A percentile compares a stretch with the other conserved stretches of the same genome.
Evolutionary conservation across 1,140 invertebrate species (phyloP).

Genomic region (Ruditapes philippinarum): DNA sequence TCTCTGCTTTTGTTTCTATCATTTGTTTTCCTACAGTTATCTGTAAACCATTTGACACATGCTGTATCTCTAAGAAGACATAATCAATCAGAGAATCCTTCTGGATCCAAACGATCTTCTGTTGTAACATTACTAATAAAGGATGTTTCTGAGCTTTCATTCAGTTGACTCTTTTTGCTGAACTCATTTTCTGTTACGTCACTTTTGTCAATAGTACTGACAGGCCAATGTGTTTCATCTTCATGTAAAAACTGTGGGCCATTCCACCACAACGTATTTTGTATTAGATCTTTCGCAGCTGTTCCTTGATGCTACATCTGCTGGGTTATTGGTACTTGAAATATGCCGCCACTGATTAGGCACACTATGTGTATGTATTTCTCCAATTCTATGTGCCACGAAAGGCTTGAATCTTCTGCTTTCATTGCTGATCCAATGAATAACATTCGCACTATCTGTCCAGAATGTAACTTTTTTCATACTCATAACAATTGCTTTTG

Average conservation of each 20-base stretch:
- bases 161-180: neutral
- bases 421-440: neutral
- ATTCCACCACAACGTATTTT: neutral
- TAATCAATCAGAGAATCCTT: neutral
- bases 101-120: neutral
- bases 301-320: neutral
- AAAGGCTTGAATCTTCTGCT: conserved; percentile 6
- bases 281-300: neutral
- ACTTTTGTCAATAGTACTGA: neutral
- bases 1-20: neutral
- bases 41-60: conserved; percentile 1
- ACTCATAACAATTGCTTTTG: neutral
- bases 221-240: neutral
- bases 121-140: neutral
- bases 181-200: neutral
- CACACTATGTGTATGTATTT: conserved; percentile 2
- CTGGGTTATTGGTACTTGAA: conserved; percentile 9
- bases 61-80: neutral
- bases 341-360: conserved; percentile 21
- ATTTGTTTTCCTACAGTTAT: neutral
- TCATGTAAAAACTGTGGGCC: neutral
- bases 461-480: neutral
- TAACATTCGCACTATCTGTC: conserved; percentile 3
- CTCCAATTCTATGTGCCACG: neutral
- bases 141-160: neutral